Base-by-base conservation (phyloP, 2,113 vertebrate species). In the Sclerurus mexicanus region DNA sequence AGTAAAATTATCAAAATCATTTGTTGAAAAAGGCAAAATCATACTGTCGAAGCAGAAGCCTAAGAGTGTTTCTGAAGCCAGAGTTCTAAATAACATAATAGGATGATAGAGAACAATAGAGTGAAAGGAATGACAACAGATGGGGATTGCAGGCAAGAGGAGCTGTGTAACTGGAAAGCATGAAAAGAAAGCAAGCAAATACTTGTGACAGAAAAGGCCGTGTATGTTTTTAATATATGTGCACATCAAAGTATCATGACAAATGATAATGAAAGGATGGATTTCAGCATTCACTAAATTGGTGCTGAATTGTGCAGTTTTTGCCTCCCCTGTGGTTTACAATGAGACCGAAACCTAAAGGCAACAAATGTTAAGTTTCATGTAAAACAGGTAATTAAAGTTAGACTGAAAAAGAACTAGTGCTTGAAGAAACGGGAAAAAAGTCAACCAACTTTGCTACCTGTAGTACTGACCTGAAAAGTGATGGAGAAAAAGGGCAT, bases 101-200 rank as follows among this genome's bases (percentile, higher is more conserved):
- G 62, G 88, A 80, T 88, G 79, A 62, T 27, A 42, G 69, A 53
- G 74, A 94, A 91, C 55, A 81, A 76, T 30, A 31, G 74, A 77
- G 83, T 86, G 67, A 92, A 92, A 92, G 68, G 85, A 94, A 64
- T 73, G 63, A 40, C 44, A 80, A 33, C 75, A 94, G 83, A 77
- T 88, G 75, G 75, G 50, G 21, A 49, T 21, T 88, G 88, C 72
- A 93, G 86, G 28, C 75, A 69, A 85, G 53, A 68, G 74, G 89
- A 79, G 44, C 60, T 78, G n/a, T 30, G 13, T 75, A 49, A 55
- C 59, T 95, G 63, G 72, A 87, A 85, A 93, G 30, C 67, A 17
- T 66, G 49, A 86, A 62, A 85, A 42, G 40, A 83, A 59, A 85
- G 15, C 85, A 88, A 79, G 67, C 56, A 77, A 72, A 58, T 79